phyloP scores from a whole-genome alignment of 2,797 vertebrate species.

The Netta rufina region DNA sequence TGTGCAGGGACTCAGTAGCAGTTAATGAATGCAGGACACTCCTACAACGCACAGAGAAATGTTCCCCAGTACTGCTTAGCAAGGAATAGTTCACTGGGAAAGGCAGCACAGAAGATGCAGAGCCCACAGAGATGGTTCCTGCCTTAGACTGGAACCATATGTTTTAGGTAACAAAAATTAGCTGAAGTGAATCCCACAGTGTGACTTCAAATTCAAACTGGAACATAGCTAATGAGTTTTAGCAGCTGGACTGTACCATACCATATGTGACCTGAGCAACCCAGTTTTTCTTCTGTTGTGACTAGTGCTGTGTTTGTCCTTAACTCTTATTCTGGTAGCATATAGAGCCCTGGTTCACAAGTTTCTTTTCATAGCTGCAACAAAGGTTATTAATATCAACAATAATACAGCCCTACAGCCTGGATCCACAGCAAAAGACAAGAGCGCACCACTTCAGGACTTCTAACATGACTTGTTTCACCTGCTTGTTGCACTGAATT shows the following conservation, averaged over 20 bases:
- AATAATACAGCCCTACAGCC: neutral
- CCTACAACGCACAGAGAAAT: neutral
- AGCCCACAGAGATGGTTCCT: neutral
- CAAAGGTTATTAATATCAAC: neutral
- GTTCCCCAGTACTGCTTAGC: rapidly evolving
- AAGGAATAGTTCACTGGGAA: neutral
- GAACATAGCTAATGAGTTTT: neutral
- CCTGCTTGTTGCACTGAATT: neutral
- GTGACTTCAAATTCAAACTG: neutral
- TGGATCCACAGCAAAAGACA: neutral
- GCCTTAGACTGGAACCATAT: neutral
- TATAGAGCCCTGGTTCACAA: neutral
- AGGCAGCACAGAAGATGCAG: neutral
- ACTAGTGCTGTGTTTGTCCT: neutral
- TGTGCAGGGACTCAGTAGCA: neutral
- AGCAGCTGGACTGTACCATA: neutral
- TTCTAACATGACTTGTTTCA: neutral
- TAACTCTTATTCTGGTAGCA: neutral
- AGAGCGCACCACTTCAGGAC: neutral
- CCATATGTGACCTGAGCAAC: neutral
- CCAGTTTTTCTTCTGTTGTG: neutral
- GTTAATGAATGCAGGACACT: neutral
- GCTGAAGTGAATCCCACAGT: neutral
- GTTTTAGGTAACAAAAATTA: neutral
- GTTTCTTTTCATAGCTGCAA: neutral